Percentiles rank a stretch among this genome's conserved stretches.
These are phyloP conservation scores for Halictus quadricinctus DNA, from an alignment of 2,888 invertebrate species.

Conservation along the genomic window DNA sequence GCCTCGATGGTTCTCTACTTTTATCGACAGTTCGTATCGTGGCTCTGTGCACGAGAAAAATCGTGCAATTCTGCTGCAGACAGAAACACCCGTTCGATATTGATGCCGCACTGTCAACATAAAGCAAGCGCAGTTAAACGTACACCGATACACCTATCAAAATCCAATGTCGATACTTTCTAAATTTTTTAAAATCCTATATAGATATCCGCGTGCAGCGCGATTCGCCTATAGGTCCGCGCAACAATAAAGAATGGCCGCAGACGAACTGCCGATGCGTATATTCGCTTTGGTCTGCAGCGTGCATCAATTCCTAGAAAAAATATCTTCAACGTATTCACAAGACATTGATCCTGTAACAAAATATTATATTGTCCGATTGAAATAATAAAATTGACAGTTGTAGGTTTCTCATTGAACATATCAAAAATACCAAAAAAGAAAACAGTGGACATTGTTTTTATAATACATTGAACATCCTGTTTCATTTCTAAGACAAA, in stretches of 20 bases:
- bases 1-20: slow-evolving; percentile 16
- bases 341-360: background rate
- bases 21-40: slow-evolving; percentile 40
- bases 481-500: background rate
- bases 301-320: background rate
- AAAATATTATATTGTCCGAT: background rate
- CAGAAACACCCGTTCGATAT: slow-evolving; percentile 52
- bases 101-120: slow-evolving; percentile 54
- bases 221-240: background rate
- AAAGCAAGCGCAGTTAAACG: slow-evolving; percentile 46
- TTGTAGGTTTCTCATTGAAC: background rate
- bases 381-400: background rate
- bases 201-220: slow-evolving; percentile 42
- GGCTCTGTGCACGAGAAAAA: slow-evolving; percentile 39
- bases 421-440: background rate
- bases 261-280: background rate
- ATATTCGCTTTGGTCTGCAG: background rate
- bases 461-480: background rate
- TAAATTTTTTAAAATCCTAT: slow-evolving; percentile 48
- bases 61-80: slow-evolving; percentile 45
- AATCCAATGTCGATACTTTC: slow-evolving; percentile 53
- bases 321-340: background rate
- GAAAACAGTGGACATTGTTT: background rate
- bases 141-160: slow-evolving; percentile 51
- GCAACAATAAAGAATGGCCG: slow-evolving; percentile 26